These are phyloP conservation scores for Meteorus colon DNA, from an alignment of 2,888 invertebrate genomes.

Conservation along the genomic window DNA sequence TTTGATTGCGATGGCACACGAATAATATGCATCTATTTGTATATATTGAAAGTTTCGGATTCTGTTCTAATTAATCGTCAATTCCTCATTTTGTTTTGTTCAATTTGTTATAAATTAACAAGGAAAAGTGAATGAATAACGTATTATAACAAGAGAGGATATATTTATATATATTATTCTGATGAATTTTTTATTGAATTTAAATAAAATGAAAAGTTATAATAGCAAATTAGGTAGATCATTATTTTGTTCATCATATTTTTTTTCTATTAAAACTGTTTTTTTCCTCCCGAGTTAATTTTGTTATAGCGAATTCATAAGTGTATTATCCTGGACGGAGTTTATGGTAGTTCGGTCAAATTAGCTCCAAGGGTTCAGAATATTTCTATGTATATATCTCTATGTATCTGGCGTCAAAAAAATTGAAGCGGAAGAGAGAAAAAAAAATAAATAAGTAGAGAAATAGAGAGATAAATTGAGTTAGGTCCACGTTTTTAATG, in stretches of 20 bases:
- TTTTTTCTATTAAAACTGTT: not conserved
- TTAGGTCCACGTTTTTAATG: constrained; percentile 28
- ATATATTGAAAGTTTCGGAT: not conserved
- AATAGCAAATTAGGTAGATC: not conserved
- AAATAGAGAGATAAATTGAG: constrained; percentile 26
- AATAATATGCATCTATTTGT: not conserved
- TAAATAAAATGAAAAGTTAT: not conserved
- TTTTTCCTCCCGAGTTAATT: not conserved
- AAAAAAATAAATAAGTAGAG: constrained; percentile 18
- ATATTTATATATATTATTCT: not conserved
- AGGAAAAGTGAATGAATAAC: not conserved
- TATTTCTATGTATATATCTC: not conserved
- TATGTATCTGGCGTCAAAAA: not conserved
- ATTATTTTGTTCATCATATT: not conserved
- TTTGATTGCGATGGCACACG: not conserved
- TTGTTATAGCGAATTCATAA: not conserved
- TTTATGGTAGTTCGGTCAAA: not conserved
- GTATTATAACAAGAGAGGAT: not conserved
- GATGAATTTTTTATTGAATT: not conserved
- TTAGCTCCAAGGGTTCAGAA: constrained; percentile 11
- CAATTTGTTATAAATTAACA: not conserved
- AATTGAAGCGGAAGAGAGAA: constrained; percentile 24
- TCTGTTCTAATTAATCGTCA: not conserved
- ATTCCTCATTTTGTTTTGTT: not conserved
- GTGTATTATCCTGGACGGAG: not conserved